phyloP scores from a whole-genome alignment of 2,797 vertebrate species.

The Anniella stebbinsi region DNA sequence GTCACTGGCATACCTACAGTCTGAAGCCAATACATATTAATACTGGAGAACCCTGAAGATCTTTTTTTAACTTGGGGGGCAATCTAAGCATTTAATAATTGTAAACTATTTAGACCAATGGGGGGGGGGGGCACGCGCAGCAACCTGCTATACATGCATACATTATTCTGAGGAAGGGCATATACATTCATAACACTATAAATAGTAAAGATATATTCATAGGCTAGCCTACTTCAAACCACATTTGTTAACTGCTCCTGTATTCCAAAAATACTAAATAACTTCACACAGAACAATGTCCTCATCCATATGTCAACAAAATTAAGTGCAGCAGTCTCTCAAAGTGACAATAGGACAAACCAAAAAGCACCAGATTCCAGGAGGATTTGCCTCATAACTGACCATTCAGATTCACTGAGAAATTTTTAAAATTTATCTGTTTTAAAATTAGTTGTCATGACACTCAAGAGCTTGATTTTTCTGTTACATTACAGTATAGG shows the following conservation, averaged over 20 bases:
- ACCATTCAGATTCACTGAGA: conserved; percentile 6
- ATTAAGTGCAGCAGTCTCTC: neutral
- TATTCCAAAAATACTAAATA: conserved; percentile 3
- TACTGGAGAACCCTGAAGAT: neutral
- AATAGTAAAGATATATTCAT: conserved; percentile 33
- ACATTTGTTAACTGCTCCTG: conserved; percentile 44
- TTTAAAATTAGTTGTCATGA: conserved; percentile 39
- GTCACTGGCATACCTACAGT: conserved; percentile 8
- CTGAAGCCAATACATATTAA: conserved; percentile 15
- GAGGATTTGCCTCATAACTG: conserved; percentile 11
- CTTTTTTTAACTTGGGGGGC: neutral
- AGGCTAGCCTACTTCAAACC: neutral
- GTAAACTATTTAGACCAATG: neutral
- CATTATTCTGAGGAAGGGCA: neutral
- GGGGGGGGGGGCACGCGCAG: too few relatives aligned
- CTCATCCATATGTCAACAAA: conserved; percentile 15
- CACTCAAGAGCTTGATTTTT: conserved; percentile 8
- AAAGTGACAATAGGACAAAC: neutral
- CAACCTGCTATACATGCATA: neutral
- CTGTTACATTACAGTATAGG: conserved; percentile 16
- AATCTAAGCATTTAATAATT: neutral
- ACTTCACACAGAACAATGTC: conserved; percentile 42
- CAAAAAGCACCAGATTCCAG: conserved; percentile 13
- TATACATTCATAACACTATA: neutral
- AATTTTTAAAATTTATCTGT: too few relatives aligned